Base-by-base conservation (phyloP, 2,888 invertebrate species). In the Keiferia lycopersicella region DNA sequence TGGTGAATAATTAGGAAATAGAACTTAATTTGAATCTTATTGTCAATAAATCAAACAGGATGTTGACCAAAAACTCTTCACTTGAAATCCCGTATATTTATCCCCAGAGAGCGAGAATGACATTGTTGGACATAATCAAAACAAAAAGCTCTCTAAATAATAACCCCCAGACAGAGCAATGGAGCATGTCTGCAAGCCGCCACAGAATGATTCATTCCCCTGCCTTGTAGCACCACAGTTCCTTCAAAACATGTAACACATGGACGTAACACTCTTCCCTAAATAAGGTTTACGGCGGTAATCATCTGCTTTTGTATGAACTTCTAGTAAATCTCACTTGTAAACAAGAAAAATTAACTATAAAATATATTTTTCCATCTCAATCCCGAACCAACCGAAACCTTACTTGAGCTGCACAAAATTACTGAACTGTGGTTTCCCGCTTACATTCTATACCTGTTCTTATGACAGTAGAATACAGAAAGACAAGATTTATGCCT, bases 31-130 rank as follows among this genome's bases (percentile, higher is more conserved):
- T 16, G 18, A 12, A 11, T 3, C 20, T 51, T 51, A 51, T 22
- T 20, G 51, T 20, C 22, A 18, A 12, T 18, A 12, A 18, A 20
- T 20, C 51, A 51, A 22, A 51, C 20, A 50, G 20, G 41, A 67
- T 51, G 58, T 65, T 74, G 82, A 82, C 86, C 84, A 86, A 81
- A 77, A 75, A 88, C 91, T 91, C 91, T 91, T 91, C 91, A 91
- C 91, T 81, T 87, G 88, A 91, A 73, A 85, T 88, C 90, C 90
- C 84, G 73, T 79, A 69, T 73, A 75, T 76, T 78, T 71, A 72
- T 73, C 81, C 87, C 90, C 84, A 73, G 83, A 88, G 89, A 88
- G 87, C 84, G 71, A 75, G 79, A 76, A 66, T 73, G 71, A 75
- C 72, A 66, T 75, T 78, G 66, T 66, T 34, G 34, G 34, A 34